Evolutionary conservation across 2,888 invertebrate genomes (phyloP).

Genomic region (Trachelus tabidus): DNA sequence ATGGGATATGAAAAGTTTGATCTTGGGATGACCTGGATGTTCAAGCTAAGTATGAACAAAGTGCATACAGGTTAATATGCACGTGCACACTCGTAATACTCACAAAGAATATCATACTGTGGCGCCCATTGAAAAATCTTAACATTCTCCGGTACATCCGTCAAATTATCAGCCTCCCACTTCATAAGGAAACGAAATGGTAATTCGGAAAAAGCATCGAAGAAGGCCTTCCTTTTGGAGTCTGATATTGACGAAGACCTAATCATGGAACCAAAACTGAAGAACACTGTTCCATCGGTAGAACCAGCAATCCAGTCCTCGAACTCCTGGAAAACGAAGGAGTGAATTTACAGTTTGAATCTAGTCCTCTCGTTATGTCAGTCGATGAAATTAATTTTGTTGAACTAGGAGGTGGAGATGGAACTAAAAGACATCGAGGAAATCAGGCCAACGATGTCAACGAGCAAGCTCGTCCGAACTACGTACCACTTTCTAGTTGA

Average conservation of each 20-base stretch:
- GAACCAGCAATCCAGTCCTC: conserved; percentile 44
- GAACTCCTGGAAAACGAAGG: conserved; percentile 36
- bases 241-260: conserved; percentile 69
- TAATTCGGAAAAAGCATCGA: conserved; percentile 68
- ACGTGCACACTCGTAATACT: background rate
- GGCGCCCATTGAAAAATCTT: conserved; percentile 24
- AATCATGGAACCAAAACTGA: conserved; percentile 73
- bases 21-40: conserved; percentile 75
- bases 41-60: background rate
- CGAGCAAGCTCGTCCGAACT: background rate
- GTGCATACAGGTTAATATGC: background rate
- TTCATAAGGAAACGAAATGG: conserved; percentile 71
- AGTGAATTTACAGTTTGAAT: background rate
- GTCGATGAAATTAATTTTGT: background rate
- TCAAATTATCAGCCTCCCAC: conserved; percentile 67
- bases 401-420: background rate
- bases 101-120: conserved; percentile 24
- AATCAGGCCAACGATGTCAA: background rate
- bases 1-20: conserved; percentile 76
- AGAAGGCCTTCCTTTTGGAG: conserved; percentile 63
- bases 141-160: conserved; percentile 43
- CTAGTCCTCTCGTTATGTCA: background rate
- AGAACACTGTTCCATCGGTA: conserved; percentile 67
- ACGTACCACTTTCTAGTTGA: background rate
- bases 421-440: background rate